Conservation (phyloP, 1,140 invertebrate species). For the Brachionus plicatilis region DNA sequence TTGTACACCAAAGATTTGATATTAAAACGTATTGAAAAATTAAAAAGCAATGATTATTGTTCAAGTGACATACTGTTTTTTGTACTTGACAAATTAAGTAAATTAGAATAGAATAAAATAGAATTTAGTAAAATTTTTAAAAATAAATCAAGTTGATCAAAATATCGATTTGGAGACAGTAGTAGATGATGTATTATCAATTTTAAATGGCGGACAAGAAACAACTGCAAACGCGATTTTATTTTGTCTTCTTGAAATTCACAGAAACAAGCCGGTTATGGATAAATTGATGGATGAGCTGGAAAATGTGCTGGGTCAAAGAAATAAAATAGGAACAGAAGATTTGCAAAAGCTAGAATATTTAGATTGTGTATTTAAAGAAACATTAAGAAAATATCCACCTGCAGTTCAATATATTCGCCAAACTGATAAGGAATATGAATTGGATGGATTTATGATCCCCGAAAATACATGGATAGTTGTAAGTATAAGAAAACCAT, state of each 20-base stretch:
- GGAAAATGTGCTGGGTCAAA: not conserved
- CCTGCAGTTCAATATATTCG: not conserved
- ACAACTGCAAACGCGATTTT: not conserved
- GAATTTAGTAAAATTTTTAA: not conserved
- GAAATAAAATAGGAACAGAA: not conserved
- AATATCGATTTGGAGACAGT: not conserved
- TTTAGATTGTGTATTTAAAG: conserved; percentile 7
- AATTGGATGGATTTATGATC: not conserved
- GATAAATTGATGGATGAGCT: not conserved
- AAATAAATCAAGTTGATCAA: not conserved
- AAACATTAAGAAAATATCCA: conserved; percentile 8
- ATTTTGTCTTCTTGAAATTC: not conserved
- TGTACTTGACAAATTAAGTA: not conserved
- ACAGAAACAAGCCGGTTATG: not conserved
- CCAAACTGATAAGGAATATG: not conserved
- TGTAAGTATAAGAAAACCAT: not conserved
- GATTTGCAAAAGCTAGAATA: not conserved
- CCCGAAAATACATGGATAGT: not conserved
- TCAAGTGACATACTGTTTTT: not conserved
- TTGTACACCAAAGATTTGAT: not conserved
- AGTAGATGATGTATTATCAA: not conserved
- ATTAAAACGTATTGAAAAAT: not conserved
- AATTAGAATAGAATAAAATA: not conserved
- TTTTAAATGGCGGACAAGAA: not conserved
- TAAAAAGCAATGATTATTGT: not conserved